Evolutionary conservation across 1,140 invertebrate genomes (phyloP).

Genomic region (Lithobius niger): DNA sequence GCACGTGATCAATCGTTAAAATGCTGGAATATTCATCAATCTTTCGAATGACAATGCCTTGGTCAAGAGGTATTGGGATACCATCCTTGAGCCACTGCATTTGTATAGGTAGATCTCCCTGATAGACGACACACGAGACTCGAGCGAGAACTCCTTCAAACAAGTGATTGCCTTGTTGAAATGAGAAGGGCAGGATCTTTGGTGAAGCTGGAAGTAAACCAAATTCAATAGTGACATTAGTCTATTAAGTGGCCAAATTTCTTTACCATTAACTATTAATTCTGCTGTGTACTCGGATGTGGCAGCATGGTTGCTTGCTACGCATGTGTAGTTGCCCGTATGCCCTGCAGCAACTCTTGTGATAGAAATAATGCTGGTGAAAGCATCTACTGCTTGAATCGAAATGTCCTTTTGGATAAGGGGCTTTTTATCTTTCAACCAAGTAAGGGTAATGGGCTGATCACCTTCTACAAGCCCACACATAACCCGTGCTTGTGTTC

Average conservation of each 20-base stretch:
- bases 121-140: no score
- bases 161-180: no score
- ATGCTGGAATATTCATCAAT: no score
- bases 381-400: slow-evolving; percentile 59
- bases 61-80: no score
- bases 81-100: no score
- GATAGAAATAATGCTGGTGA: slow-evolving; percentile 78
- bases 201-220: no score
- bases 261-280: slow-evolving; percentile 31
- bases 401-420: slow-evolving; percentile 34
- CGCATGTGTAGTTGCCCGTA: slow-evolving; percentile 67
- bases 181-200: no score
- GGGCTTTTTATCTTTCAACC: slow-evolving; percentile 44
- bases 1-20: slow-evolving; percentile 40
- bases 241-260: no score
- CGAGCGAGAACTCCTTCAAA: no score
- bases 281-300: slow-evolving; percentile 28
- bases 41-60: no score
- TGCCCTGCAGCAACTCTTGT: slow-evolving; percentile 39
- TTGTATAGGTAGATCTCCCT: no score
- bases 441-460: slow-evolving; percentile 69
- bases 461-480: slow-evolving; percentile 53
- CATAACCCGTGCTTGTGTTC: background rate
- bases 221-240: no score
- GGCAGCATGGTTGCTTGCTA: slow-evolving; percentile 43